A percentile compares a stretch with the other conserved stretches of the same genome.
These are phyloP conservation scores for Petrolisthes cinctipes DNA, from an alignment of 2,888 invertebrate species.

Conservation along the genomic window DNA sequence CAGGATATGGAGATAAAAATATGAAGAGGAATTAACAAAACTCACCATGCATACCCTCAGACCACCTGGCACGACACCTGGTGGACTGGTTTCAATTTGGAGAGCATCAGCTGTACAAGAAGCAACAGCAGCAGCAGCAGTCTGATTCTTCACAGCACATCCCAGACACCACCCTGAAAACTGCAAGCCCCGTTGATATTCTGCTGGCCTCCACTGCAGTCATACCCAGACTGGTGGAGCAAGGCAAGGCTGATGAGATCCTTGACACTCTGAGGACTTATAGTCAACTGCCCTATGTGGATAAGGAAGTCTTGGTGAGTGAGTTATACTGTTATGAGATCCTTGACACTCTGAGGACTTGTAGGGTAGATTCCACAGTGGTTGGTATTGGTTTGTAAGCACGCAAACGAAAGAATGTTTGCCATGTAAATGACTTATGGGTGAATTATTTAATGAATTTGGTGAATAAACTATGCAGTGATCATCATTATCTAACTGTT, in stretches of 20 bases:
- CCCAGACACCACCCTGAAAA: background rate
- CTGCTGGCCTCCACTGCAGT: constrained; percentile 39
- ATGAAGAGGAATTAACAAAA: no score
- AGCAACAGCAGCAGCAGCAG: background rate
- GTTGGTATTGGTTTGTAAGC: no score
- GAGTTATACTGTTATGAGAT: background rate
- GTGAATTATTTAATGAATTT: no score
- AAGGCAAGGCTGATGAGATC: constrained; percentile 51
- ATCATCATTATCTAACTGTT: no score
- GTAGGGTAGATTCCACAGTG: no score
- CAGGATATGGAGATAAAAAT: no score
- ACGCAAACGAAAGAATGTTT: no score
- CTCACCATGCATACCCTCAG: background rate
- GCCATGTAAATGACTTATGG: no score
- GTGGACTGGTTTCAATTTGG: constrained; percentile 47
- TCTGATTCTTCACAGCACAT: background rate
- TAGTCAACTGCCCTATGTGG: constrained; percentile 45
- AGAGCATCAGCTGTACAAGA: constrained; percentile 37
- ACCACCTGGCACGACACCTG: constrained; percentile 39
- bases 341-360: background rate
- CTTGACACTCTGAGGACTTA: constrained; percentile 49
- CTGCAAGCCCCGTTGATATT: constrained; percentile 20
- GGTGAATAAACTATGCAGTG: no score
- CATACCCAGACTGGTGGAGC: constrained; percentile 51
- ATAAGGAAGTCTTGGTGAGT: constrained; percentile 56